phyloP scores from a whole-genome alignment of 2,797 vertebrate species.

The Loris lydekkerianus region DNA sequence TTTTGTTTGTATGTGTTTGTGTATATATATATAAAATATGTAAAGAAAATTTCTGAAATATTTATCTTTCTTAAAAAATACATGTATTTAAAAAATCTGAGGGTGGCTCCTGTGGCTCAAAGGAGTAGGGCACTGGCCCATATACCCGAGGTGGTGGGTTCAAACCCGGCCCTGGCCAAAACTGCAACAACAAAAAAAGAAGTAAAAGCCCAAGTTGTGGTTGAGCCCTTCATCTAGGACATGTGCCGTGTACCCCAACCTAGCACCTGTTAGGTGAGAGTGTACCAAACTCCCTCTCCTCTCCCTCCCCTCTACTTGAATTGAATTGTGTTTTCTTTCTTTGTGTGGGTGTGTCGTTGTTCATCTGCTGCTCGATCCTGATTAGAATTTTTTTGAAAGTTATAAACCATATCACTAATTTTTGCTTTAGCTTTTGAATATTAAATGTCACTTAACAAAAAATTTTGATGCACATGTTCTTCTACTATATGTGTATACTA shows the following conservation, averaged over 20 bases:
- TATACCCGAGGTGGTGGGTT: too few relatives aligned
- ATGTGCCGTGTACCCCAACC: too few relatives aligned
- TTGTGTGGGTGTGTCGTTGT: too few relatives aligned
- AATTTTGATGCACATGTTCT: neutral
- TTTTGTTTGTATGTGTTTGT: neutral
- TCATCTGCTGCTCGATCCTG: neutral
- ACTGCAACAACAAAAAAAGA: neutral
- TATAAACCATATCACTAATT: neutral
- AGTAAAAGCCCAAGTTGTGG: neutral
- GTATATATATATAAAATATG: neutral
- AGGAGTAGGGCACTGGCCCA: too few relatives aligned
- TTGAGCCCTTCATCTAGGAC: too few relatives aligned
- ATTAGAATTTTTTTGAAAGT: conserved; percentile 49
- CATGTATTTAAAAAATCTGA: neutral
- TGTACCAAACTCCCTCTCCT: too few relatives aligned
- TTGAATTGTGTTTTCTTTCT: too few relatives aligned
- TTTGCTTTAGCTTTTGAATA: neutral
- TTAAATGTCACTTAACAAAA: neutral
- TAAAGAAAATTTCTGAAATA: neutral
- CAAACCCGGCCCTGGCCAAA: too few relatives aligned
- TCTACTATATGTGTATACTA: neutral
- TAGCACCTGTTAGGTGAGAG: too few relatives aligned
- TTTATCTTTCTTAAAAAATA: conserved; percentile 37
- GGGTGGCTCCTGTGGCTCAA: too few relatives aligned
- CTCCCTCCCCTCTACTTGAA: too few relatives aligned